Evolutionary conservation across 2,113 vertebrate genomes (phyloP).

Genomic region (Benitochromis conjunctus): DNA sequence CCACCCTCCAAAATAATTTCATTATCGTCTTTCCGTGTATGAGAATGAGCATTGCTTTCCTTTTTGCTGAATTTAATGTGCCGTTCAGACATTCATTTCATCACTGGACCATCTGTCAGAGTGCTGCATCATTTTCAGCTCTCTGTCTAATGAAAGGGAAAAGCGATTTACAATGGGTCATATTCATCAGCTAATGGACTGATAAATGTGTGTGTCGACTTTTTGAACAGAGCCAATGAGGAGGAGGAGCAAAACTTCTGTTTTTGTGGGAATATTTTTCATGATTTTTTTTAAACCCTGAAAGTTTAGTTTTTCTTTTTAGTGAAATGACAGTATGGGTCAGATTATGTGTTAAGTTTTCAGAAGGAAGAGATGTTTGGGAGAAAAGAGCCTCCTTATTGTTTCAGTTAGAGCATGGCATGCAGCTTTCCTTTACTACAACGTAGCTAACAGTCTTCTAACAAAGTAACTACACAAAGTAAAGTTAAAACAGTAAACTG

Average conservation of each 20-base stretch:
- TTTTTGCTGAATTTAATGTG: background rate
- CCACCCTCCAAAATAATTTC: background rate
- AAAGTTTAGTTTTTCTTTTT: background rate
- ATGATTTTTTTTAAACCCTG: fast-evolving
- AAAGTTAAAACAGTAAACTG: too few species aligned
- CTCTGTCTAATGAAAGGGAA: constrained; percentile 18
- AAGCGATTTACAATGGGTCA: background rate
- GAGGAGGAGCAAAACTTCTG: background rate
- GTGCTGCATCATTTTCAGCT: background rate
- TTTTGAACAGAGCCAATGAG: background rate
- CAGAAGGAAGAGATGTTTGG: background rate
- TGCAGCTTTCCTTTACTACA: background rate
- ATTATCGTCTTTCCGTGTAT: background rate
- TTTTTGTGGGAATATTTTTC: background rate
- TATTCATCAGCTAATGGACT: constrained; percentile 18
- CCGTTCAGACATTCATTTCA: background rate
- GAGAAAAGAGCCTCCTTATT: background rate
- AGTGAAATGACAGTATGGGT: background rate
- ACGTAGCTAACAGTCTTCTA: background rate
- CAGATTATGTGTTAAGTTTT: fast-evolving
- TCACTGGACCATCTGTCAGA: background rate
- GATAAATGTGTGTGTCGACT: background rate
- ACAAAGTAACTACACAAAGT: background rate
- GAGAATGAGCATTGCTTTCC: background rate
- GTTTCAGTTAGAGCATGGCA: fast-evolving